phyloP scores from a whole-genome alignment of 2,888 invertebrate genomes.

The Agonopterix alstromeriana region DNA sequence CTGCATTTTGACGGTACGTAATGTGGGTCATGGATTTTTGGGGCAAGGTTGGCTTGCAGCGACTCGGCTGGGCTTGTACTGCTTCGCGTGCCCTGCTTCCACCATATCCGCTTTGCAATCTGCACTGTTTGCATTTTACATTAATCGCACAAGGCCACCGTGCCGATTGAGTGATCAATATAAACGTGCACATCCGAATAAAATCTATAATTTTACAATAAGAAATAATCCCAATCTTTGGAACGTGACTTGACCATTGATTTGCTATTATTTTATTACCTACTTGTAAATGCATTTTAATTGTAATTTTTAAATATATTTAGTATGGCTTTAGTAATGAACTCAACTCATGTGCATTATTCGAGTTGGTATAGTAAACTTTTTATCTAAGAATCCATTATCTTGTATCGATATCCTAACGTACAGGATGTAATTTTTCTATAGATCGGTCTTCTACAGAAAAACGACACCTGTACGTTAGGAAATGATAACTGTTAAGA shows the following conservation, averaged over 20 bases:
- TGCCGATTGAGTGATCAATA: conserved; percentile 54
- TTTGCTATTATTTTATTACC: too few species aligned
- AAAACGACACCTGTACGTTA: conserved; percentile 3
- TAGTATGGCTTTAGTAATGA: too few species aligned
- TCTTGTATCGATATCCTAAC: too few species aligned
- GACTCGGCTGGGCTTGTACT: conserved; percentile 14
- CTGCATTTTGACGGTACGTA: conserved; percentile 59
- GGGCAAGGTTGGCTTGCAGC: conserved; percentile 67
- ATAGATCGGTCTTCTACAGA: too few species aligned
- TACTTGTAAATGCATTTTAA: too few species aligned
- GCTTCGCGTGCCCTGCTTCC: conserved; percentile 49
- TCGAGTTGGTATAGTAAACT: too few species aligned
- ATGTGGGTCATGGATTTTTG: conserved; percentile 72
- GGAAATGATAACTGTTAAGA: conserved; percentile 15
- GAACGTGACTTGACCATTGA: conserved; percentile 19
- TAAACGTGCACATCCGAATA: conserved; percentile 57
- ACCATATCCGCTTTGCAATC: conserved; percentile 62
- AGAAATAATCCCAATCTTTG: conserved; percentile 23
- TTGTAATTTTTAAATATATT: too few species aligned
- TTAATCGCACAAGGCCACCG: conserved; percentile 61
- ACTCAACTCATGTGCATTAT: too few species aligned
- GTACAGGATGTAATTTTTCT: too few species aligned
- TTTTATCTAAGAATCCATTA: too few species aligned
- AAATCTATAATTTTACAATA: conserved; percentile 21
- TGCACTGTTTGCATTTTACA: conserved; percentile 43